These are phyloP conservation scores for Busseola fusca DNA, from an alignment of 2,888 invertebrate species.

Conservation along the genomic window DNA sequence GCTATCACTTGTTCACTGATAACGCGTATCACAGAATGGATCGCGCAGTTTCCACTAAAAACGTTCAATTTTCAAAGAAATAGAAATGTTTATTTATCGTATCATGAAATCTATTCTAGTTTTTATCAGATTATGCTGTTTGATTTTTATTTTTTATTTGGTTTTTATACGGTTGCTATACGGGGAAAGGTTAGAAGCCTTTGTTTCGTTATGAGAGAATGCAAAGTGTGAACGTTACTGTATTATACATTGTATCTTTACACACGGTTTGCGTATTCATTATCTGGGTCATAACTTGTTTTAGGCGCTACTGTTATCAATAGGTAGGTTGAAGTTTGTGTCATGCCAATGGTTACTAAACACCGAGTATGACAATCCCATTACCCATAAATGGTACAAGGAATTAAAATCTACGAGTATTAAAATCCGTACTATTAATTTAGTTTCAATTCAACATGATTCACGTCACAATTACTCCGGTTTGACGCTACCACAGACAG, in stretches of 20 bases:
- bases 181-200: conserved; percentile 19
- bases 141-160: conserved; percentile 50
- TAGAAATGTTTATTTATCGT: conserved; percentile 59
- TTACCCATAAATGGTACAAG: conserved; percentile 24
- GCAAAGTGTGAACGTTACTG: conserved; percentile 10
- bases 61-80: conserved; percentile 64
- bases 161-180: conserved; percentile 52
- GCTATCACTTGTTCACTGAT: conserved; percentile 74
- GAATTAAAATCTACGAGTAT: conserved; percentile 25
- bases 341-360: neutral
- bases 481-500: conserved; percentile 22
- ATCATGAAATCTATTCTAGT: conserved; percentile 57
- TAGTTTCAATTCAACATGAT: conserved; percentile 26
- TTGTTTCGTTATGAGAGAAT: conserved; percentile 32
- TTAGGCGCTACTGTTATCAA: conserved; percentile 1
- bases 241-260: conserved; percentile 13
- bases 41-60: conserved; percentile 68
- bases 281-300: conserved; percentile 4
- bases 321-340: neutral
- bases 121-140: conserved; percentile 61
- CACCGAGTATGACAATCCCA: neutral
- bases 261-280: neutral
- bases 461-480: conserved; percentile 24
- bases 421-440: conserved; percentile 20
- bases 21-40: conserved; percentile 68